Evolutionary conservation across 2,888 invertebrate species (phyloP), one percentile per base, ranked within the genome.

Genomic region (Cistogaster globosa): DNA sequence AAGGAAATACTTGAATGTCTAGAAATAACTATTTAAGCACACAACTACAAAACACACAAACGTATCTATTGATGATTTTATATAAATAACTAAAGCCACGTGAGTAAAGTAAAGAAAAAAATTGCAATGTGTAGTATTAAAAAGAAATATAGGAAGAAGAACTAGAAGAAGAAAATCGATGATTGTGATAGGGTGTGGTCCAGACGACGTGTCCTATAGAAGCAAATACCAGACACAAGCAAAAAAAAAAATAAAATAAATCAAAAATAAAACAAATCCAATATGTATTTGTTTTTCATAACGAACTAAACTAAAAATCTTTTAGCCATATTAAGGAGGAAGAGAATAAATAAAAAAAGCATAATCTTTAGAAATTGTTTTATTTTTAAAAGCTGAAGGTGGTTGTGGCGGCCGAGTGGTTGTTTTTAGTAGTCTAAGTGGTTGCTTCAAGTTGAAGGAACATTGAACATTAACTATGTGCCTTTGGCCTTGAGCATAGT

Each of bases 181-280:
- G 84, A 83, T 86, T 86, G 87, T 53, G 88, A 87, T 88, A 87
- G 88, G 88, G 87, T 88, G 88, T 86, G 88, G 87, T 88, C 87
- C 86, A 86, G 86, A 86, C 87, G 83, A 62, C 26, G 72, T 76
- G 55, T 55, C 62, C 67, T 51, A 62, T 20, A 42, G 68, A 85
- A 74, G 71, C 55, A 69, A 72, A 62, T 53, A 71, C 76, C 57
- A 79, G 55, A 63, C 57, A 76, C 20, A 72, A 80, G 18, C 42
- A 42, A 67, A 45, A 71, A 71, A 32, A 32, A 5, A 32, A 32
- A 32, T 6, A 32, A 4, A 32, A 57, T 48, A 51, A 57, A 9
- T 26, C 79, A 12, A 20, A 65, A 18, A 60, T 12, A 76, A 53
- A 55, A 22, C 14, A n/a, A 20, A 22, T n/a, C 58, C 18, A 14